These are phyloP conservation scores for Iguana delicatissima DNA, from an alignment of 2,797 vertebrate genomes.

Conservation along the genomic window DNA sequence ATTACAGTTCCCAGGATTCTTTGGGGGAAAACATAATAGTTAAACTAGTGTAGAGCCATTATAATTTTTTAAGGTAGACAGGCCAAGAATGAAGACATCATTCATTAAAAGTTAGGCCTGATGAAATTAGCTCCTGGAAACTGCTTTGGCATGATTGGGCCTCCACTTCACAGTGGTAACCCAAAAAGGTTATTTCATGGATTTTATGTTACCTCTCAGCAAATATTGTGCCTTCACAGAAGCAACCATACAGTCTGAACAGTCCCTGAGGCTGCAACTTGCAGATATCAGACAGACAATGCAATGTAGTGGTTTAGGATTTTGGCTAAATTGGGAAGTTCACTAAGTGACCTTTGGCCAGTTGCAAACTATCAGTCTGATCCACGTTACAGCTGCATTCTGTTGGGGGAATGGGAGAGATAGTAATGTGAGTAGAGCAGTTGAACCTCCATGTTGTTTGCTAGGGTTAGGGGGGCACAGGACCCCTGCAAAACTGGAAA, in stretches of 20 bases:
- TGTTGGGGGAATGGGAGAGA: too few species aligned
- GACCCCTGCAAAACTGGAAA: too few species aligned
- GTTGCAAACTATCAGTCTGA: neutral
- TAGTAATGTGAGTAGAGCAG: too few species aligned
- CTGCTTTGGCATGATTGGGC: neutral
- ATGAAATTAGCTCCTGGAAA: too few species aligned
- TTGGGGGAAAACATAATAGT: neutral
- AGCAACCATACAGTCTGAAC: neutral
- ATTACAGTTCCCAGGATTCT: neutral
- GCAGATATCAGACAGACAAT: neutral
- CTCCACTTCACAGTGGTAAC: neutral
- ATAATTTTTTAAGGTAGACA: neutral
- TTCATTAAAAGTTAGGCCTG: neutral
- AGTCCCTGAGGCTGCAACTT: neutral
- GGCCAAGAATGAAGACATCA: neutral
- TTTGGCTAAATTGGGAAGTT: neutral
- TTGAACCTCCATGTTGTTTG: too few species aligned
- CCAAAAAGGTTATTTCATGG: neutral
- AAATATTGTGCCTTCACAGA: neutral
- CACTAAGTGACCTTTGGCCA: neutral
- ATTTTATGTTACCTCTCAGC: neutral
- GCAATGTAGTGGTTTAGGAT: neutral
- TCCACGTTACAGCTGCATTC: neutral
- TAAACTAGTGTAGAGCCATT: neutral
- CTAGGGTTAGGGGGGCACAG: too few species aligned